A percentile compares a stretch with the other conserved stretches of the same genome.
These are phyloP conservation scores for Chrysolina americana DNA, from an alignment of 2,888 invertebrate species.

Conservation along the genomic window DNA sequence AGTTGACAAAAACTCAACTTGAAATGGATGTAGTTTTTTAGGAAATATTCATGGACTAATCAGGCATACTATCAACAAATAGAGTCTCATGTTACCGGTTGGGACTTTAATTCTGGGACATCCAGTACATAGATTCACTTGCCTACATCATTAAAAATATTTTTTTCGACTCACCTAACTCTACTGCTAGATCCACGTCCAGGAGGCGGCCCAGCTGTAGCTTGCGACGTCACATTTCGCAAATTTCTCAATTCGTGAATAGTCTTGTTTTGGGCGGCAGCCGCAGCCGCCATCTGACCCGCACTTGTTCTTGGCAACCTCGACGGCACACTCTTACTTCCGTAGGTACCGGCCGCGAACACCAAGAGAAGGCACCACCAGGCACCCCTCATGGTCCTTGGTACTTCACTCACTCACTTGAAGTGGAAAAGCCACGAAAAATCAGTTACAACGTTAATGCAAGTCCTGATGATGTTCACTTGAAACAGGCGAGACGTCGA, in stretches of 20 bases:
- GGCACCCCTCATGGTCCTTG: conserved; percentile 63
- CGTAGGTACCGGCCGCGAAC: conserved; percentile 54
- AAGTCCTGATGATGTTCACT: conserved; percentile 27
- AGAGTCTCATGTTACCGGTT: no score
- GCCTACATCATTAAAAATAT: not conserved
- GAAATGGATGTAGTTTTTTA: no score
- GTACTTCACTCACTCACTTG: conserved; percentile 32
- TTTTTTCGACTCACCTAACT: conserved; percentile 57
- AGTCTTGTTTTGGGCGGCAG: conserved; percentile 68
- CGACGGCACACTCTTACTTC: conserved; percentile 65
- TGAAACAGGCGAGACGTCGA: conserved; percentile 39
- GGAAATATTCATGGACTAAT: no score
- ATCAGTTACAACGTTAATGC: not conserved
- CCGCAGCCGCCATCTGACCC: conserved; percentile 71
- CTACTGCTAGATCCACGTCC: conserved; percentile 62
- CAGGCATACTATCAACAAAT: no score
- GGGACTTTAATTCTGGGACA: no score
- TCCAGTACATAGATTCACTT: no score
- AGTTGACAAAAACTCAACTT: no score
- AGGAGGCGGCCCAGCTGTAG: conserved; percentile 62
- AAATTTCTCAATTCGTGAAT: conserved; percentile 62
- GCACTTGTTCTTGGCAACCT: conserved; percentile 76
- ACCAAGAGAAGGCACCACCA: conserved; percentile 64
- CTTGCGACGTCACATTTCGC: conserved; percentile 48
- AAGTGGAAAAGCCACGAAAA: conserved; percentile 25